Base-by-base conservation (phyloP, 2,113 vertebrate genomes). In the Telmatochromis bifrenatus region DNA sequence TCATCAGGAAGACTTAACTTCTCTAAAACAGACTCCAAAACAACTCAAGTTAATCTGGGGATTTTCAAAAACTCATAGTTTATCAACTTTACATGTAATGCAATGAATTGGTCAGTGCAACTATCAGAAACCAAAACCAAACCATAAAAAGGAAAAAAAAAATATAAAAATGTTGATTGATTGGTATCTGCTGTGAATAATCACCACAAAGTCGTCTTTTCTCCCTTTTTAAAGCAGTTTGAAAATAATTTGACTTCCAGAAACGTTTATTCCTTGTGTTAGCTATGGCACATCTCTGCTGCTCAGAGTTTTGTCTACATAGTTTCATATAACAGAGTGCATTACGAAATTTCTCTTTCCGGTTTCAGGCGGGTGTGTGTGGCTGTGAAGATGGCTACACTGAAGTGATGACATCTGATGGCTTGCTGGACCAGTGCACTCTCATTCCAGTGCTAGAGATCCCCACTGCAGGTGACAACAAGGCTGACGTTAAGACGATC, bases 311-410 rank as follows among this genome's bases (percentile, higher is more conserved):
- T 26, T 3, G 1, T 73, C 10, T 26, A 26, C 13, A 14, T 14
- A 39, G 19, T 9, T 68, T 68, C 62, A 73, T 73, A 15, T 23
- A 45, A 70, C 21, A 42, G 65, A 45, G 0, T 15, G 21, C n/a
- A 45, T 23, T 70, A 42, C 5, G 1, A 42, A 70, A 45, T 70
- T 42, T 26, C 9, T 75, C 7, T 70, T 39, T 4, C 17, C 12
- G 14, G 17, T 80, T 87, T 81, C 96, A 99, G 99, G 96, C 94
- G 2, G 98, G 97, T 17, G 94, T 96, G 0, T 99, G 99, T 79
- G 97, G 95, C 90, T 99, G 99, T 92, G 98, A 99, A 93, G 98
- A 99, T 0, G 98, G 99, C 54, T 99, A 97, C 95, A 99, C 98
- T 7, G 99, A 99, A 93, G 98, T 99, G 14, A 97, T 98, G 97